phyloP scores from a whole-genome alignment of 2,113 vertebrate genomes.

The Hirundichthys speculiger region DNA sequence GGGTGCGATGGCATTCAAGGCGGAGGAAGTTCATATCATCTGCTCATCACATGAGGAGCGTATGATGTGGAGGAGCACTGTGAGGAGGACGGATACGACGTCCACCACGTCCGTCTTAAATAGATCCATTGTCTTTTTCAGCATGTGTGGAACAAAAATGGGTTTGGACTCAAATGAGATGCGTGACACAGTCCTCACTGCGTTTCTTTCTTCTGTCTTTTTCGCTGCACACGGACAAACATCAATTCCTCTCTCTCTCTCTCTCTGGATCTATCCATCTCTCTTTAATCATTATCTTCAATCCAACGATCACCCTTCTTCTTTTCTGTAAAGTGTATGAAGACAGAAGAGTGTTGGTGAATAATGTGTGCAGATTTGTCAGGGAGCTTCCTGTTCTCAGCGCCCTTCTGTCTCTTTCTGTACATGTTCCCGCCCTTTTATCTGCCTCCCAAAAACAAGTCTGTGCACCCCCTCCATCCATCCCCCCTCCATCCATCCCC shows the following conservation, averaged over 20 bases:
- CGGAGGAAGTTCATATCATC: neutral
- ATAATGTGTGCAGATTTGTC: constrained; percentile 60
- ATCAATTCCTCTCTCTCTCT: neutral
- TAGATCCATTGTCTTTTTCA: constrained; percentile 15
- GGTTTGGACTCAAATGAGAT: constrained; percentile 18
- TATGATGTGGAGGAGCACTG: neutral
- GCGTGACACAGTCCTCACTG: constrained; percentile 28
- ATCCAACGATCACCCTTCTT: too few species aligned
- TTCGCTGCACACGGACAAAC: too few species aligned
- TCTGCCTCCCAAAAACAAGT: constrained; percentile 3
- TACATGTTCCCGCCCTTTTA: constrained; percentile 15
- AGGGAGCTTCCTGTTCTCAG: constrained; percentile 63
- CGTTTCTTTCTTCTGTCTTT: neutral
- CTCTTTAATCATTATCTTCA: neutral
- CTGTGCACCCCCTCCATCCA: too few species aligned
- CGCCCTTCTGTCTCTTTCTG: constrained; percentile 38
- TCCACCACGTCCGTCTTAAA: neutral
- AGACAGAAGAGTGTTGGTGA: constrained; percentile 23
- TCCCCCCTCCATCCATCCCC: too few species aligned
- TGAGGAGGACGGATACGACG: neutral
- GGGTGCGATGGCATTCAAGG: neutral
- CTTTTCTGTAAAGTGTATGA: too few species aligned
- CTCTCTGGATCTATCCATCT: constrained; percentile 22
- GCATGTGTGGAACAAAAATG: constrained; percentile 15
- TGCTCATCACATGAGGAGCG: neutral